phyloP scores from a whole-genome alignment of 2,888 invertebrate genomes.

The Orthosia cruda region DNA sequence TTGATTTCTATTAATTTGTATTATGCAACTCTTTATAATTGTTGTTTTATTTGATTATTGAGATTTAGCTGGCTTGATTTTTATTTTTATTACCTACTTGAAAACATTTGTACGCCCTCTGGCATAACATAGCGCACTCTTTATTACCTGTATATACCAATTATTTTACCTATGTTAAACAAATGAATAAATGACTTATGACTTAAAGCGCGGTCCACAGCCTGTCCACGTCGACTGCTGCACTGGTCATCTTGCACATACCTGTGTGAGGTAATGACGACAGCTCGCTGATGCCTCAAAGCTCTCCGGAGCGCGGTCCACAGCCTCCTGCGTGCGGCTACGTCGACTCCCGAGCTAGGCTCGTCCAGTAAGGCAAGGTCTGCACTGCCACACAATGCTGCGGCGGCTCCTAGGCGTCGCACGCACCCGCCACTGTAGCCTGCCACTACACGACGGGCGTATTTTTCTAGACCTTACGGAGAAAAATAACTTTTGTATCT shows the following conservation, averaged over 20 bases:
- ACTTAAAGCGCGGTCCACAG: constrained; percentile 93
- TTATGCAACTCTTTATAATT: no score
- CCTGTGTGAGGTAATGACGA: constrained; percentile 88
- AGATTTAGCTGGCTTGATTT: no score
- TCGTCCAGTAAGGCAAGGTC: constrained; percentile 95
- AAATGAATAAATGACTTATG: no score
- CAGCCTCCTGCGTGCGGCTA: constrained; percentile 92
- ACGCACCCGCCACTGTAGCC: constrained; percentile 94
- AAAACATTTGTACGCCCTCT: no score
- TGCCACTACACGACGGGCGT: constrained; percentile 60
- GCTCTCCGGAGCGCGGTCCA: constrained; percentile 92
- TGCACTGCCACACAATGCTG: constrained; percentile 85
- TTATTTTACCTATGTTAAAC: no score
- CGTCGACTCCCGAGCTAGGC: constrained; percentile 94
- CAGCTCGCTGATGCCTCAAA: constrained; percentile 87
- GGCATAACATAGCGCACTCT: no score
- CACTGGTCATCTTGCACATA: not conserved
- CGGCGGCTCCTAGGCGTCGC: constrained; percentile 88
- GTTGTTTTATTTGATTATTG: no score
- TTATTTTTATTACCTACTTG: no score
- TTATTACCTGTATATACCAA: no score
- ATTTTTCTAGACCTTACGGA: constrained; percentile 71
- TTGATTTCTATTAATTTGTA: no score
- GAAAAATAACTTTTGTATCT: no score
- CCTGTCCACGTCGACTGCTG: constrained; percentile 69